Base-by-base conservation (phyloP, 2,113 vertebrate species). In the Triplophysa dalaica region DNA sequence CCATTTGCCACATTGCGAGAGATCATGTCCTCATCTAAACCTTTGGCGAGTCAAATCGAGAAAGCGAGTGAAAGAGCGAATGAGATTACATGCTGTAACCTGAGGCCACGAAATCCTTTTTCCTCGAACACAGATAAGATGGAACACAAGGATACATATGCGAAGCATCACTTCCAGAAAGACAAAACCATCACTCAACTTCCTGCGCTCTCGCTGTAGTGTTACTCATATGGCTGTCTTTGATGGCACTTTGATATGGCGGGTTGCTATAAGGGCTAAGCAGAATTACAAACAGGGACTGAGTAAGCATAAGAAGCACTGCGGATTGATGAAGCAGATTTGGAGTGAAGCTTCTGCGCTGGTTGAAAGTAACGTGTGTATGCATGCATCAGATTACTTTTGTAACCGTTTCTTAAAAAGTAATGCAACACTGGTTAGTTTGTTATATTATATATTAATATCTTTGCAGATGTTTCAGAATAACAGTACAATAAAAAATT, bases 121-220 rank as follows among this genome's bases (percentile, higher is more conserved):
- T 70, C 29, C 56, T 81, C 45, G 56, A 63, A 61, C 72, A 76
- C 73, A 76, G 80, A 81, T 81, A 68, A 75, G 73, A 66, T 52
- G 66, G 62, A 75, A 83, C 73, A 65, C 52, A 52, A 56, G 68
- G 67, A 41, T 45, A 68, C n/a, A 8, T 14, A 24, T 66, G 82
- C 8, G 50, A 41, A 77, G 76, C 73, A 61, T 58, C 48, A 7
- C 50, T 70, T 68, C 52, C 73, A 79, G 48, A 80, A 77, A 83
- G 38, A 58, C 78, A 60, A 75, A 75, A 75, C 58, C 72, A 75
- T 63, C 17, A 41, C 22, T 75, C 58, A 62, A 45, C 21, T 62
- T 62, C 41, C 72, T 75, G 72, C 21, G 0, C 41, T 75, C 58
- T 43, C 50, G 62, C 38, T 77, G 78, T n/a, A 56, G 54, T 77